Base-by-base conservation (phyloP, 2,113 vertebrate species). In the Aleadryas rufinucha region DNA sequence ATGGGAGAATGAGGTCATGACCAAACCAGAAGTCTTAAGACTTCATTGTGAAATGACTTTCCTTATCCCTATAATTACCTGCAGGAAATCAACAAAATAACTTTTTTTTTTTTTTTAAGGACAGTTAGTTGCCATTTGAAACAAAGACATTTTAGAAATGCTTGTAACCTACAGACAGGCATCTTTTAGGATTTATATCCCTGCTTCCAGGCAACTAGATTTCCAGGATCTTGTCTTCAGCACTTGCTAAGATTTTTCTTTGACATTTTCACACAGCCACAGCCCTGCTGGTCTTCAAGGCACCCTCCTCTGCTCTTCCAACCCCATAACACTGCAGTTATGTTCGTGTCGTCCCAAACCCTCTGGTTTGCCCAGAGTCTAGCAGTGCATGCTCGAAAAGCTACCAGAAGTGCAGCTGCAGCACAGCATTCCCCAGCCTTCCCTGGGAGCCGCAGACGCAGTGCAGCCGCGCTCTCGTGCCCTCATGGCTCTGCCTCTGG, bases 381-480 rank as follows among this genome's bases (percentile, higher is more conserved):
- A 9, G 21, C 41, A 23, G 7, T 10, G 11, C 7, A 4, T 31
- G 18, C 24, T 35, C 31, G n/a, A 41, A 70, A 59, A 83, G 27
- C 33, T 49, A 19, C n/a, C 31, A 61, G 23, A 61, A 61, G 3
- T 5, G 7, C 56, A 66, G 65, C n/a, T 18, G 12, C 21, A 39
- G 31, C 16, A 5, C 5, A 30, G 9, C 7, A 18, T n/a, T 80
- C 35, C 27, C 16, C 60, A 75, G 50, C 18, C 26, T 50, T 17
- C 30, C 44, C 45, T 13, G 49, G 27, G 52, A 65, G n/a, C 24
- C 0, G 1, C 24, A 3, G 41, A 23, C 30, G 10, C 20, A 14
- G 0, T 0, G 0, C 28, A 54, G 41, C 23, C 0, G 0, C 20
- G 31, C 35, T 72, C 35, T 60, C 54, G 11, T 8, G 3, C 14